Base-by-base conservation (phyloP, 2,888 invertebrate species). In the Corbicula japonica region DNA sequence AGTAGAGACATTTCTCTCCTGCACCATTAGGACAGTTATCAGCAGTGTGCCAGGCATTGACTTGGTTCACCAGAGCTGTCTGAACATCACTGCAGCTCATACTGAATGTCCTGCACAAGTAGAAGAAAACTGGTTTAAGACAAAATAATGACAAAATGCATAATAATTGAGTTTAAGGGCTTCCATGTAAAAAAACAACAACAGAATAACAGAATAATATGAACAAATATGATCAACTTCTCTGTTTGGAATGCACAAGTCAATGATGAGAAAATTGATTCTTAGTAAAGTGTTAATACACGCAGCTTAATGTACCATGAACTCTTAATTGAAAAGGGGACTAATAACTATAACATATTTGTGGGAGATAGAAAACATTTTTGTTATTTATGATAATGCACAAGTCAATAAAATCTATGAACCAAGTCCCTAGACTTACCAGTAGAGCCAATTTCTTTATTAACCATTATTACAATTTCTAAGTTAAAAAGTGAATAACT, bases 1-100 rank as follows among this genome's bases (percentile, higher is more conserved):
- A 72, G 71, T 92, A 92, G 2, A 89, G 78, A 69, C 91, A 92
- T 78, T 91, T 92, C 69, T 91, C 89, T 34, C 90, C 89, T 26
- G 72, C 71, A 3, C 89, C 90, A 50, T 83, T 79, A 10, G 80
- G 83, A 73, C 92, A 92, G 60, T 85, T 81, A 30, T 79, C 82
- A 21, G 65, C 61, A 2, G 82, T 78, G 2, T 70, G 74, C 92
- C 91, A 91, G 0, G 65, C 50, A 21, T 83, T 73, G n/a, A 91
- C 89, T 76, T 92, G 91, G 18, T 72, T 54, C 0, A 83, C 84
- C n/a, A 92, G 80, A 21, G 80, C 78, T 8, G 66, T 52, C 41
- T 81, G 66, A 0, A 89, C 86, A 48, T 69, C 68, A 54, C 54
- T 62, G 71, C 91, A 91, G n/a, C 50, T 54, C 50, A 76, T 41